phyloP scores from a whole-genome alignment of 1,140 invertebrate genomes.

The Cheumatopsyche charites region DNA sequence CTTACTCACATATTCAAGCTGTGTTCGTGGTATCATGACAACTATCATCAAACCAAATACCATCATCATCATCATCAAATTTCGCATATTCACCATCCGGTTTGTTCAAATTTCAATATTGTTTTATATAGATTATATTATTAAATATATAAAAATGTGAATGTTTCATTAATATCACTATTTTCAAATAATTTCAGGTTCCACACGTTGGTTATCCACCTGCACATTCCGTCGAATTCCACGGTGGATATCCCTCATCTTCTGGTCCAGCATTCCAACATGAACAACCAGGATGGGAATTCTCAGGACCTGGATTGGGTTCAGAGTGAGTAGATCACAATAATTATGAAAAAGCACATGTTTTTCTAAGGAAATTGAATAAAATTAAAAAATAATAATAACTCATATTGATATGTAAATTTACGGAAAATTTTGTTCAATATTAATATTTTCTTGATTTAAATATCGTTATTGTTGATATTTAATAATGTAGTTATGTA shows the following conservation, averaged over 20 bases:
- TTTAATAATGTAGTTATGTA: no score
- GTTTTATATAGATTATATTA: constrained; percentile 9
- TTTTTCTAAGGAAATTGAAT: no score
- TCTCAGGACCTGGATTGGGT: constrained; percentile 64
- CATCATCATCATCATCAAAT: constrained; percentile 81
- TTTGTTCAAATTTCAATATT: constrained; percentile 49
- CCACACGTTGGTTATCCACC: constrained; percentile 35
- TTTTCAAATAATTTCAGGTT: background rate
- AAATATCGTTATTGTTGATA: no score
- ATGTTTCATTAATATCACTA: background rate
- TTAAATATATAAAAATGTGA: background rate
- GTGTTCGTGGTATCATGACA: constrained; percentile 79
- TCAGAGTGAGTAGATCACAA: constrained; percentile 61
- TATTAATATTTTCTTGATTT: no score
- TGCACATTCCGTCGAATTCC: constrained; percentile 49
- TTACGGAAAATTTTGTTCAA: no score
- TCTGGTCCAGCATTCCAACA: constrained; percentile 56
- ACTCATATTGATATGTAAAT: no score
- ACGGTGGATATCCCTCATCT: constrained; percentile 50
- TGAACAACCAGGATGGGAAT: constrained; percentile 61
- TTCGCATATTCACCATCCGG: constrained; percentile 67
- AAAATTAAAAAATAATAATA: no score
- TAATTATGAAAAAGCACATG: no score
- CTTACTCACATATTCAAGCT: constrained; percentile 82
- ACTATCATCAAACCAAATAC: constrained; percentile 71